phyloP scores from a whole-genome alignment of 2,113 vertebrate species.

The Lophochroa leadbeateri region DNA sequence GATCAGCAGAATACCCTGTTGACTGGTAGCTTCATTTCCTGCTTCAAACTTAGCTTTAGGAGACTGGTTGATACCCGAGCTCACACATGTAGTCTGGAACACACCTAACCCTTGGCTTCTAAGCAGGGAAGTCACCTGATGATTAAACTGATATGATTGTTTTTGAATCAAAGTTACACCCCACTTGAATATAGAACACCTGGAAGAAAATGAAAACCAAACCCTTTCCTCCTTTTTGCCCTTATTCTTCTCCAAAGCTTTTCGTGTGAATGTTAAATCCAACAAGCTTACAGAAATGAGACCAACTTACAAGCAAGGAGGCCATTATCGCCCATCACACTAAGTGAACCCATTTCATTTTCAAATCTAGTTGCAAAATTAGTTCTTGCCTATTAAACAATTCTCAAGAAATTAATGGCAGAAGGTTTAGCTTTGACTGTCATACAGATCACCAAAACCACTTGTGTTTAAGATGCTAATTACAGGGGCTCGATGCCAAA shows the following conservation, averaged over 20 bases:
- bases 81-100: neutral
- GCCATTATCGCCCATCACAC: constrained; percentile 29
- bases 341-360: constrained; percentile 55
- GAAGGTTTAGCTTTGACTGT: constrained; percentile 55
- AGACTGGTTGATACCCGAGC: neutral
- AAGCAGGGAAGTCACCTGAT: neutral
- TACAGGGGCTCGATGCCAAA: constrained; percentile 61
- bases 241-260: neutral
- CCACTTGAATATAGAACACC: neutral
- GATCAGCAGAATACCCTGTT: neutral
- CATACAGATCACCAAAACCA: constrained; percentile 58
- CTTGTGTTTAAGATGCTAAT: constrained; percentile 65
- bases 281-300: neutral
- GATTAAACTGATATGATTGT: neutral
- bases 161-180: neutral
- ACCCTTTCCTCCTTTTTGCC: neutral
- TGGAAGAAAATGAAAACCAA: neutral
- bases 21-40: neutral
- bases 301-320: neutral
- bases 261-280: neutral
- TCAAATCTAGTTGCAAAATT: constrained; percentile 50
- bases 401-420: constrained; percentile 57
- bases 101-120: neutral
- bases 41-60: neutral
- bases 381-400: constrained; percentile 56